Evolutionary conservation across 2,797 vertebrate species (phyloP).

Genomic region (Falco columbarius): DNA sequence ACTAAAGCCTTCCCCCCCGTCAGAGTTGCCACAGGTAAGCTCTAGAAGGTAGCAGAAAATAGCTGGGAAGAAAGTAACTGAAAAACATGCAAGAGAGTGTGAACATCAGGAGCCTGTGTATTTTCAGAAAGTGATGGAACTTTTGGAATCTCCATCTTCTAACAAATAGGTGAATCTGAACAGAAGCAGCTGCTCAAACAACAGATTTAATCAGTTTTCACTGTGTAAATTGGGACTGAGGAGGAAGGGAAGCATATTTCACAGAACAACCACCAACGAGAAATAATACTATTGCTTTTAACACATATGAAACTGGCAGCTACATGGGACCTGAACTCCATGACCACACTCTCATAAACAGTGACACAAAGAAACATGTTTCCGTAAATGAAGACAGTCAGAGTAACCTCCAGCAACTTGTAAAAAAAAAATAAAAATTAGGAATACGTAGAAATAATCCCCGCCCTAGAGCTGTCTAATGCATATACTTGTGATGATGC

Average conservation of each 20-base stretch:
- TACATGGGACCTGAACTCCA: not conserved
- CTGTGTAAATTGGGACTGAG: not conserved
- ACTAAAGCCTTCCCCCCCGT: not conserved
- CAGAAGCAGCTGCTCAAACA: not conserved
- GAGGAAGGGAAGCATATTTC: not conserved
- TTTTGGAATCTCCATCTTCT: not conserved
- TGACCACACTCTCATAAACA: not conserved
- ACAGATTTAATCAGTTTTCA: not conserved
- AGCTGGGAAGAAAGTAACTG: not conserved
- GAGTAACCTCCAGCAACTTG: not conserved
- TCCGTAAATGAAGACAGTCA: not conserved
- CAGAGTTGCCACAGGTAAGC: not conserved
- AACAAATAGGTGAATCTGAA: not conserved
- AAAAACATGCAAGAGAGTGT: not conserved
- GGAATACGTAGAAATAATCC: not conserved
- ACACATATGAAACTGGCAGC: not conserved
- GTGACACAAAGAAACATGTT: not conserved
- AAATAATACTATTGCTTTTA: not conserved
- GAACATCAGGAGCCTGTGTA: not conserved
- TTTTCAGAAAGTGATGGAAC: not conserved
- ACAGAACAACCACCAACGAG: not conserved
- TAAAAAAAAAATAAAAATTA: not conserved
- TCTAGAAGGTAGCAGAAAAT: not conserved
- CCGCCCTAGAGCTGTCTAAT: not conserved
- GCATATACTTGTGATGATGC: not conserved